phyloP scores from a whole-genome alignment of 2,113 vertebrate genomes.

The Microcebus tavaratra region DNA sequence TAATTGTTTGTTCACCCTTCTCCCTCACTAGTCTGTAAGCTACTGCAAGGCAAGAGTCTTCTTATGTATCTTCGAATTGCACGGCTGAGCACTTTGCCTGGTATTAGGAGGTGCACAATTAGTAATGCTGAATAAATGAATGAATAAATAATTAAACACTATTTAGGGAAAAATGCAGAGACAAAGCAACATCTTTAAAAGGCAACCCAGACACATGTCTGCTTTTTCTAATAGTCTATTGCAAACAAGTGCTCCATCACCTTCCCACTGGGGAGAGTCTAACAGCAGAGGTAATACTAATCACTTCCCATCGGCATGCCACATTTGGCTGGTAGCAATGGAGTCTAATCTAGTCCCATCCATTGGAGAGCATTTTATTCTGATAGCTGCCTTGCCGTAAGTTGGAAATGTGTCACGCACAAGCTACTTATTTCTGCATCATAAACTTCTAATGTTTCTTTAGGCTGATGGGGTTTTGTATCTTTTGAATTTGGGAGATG shows the following conservation, averaged over 20 bases:
- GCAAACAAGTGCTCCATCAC: slow-evolving; percentile 3
- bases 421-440: slow-evolving; percentile 86
- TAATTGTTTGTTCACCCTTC: background rate
- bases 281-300: slow-evolving; percentile 55
- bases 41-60: background rate
- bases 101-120: background rate
- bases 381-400: slow-evolving; percentile 78
- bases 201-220: slow-evolving; percentile 52
- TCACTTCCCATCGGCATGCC: slow-evolving; percentile 71
- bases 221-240: slow-evolving; percentile 55
- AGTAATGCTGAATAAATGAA: slow-evolving; percentile 49
- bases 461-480: slow-evolving; percentile 80
- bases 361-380: slow-evolving; percentile 76
- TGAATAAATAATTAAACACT: slow-evolving; percentile 38
- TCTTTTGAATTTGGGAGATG: slow-evolving; percentile 78
- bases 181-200: slow-evolving; percentile 55
- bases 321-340: slow-evolving; percentile 76
- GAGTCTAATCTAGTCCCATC: slow-evolving; percentile 72
- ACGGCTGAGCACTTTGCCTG: slow-evolving; percentile 7
- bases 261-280: slow-evolving; percentile 63
- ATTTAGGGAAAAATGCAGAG: background rate
- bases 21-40: background rate
- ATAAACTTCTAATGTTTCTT: slow-evolving; percentile 87
- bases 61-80: slow-evolving; percentile 19
- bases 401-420: slow-evolving; percentile 79